These are phyloP conservation scores for Pelecanus crispus DNA, from an alignment of 2,113 vertebrate genomes.

Conservation along the genomic window DNA sequence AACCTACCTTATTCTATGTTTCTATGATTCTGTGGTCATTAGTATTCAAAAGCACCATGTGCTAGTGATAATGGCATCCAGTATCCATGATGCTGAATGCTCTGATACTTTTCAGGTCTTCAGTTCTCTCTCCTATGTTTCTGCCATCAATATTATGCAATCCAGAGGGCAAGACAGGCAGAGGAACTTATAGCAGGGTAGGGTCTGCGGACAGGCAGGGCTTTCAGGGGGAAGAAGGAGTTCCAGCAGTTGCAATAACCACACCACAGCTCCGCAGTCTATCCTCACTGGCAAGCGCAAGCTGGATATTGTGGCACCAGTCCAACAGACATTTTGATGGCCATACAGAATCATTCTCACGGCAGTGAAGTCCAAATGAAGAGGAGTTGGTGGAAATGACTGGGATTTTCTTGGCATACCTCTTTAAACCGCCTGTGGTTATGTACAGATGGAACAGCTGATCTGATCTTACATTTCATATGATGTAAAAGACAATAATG, in stretches of 20 bases:
- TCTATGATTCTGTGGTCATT: neutral
- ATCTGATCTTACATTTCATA: neutral
- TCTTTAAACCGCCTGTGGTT: neutral
- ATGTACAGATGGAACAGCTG: neutral
- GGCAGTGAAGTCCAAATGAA: neutral
- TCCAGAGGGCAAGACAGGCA: neutral
- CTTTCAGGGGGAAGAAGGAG: neutral
- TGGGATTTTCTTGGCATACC: neutral
- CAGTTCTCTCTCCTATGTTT: neutral
- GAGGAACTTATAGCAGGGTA: neutral
- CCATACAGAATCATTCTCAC: neutral
- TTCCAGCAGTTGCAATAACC: neutral
- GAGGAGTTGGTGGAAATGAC: neutral
- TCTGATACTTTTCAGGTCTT: neutral
- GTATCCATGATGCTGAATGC: neutral
- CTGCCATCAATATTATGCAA: neutral
- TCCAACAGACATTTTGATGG: neutral
- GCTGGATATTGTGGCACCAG: neutral
- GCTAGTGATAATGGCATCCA: neutral
- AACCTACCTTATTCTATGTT: neutral
- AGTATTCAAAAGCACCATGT: neutral
- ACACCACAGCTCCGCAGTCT: neutral
- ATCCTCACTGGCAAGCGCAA: neutral
- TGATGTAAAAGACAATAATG: neutral
- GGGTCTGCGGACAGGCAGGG: accelerated